Percentiles rank a stretch among this genome's conserved stretches.
These are phyloP conservation scores for Philotrypesis tridentata DNA, from an alignment of 1,140 invertebrate genomes.

Conservation along the genomic window DNA sequence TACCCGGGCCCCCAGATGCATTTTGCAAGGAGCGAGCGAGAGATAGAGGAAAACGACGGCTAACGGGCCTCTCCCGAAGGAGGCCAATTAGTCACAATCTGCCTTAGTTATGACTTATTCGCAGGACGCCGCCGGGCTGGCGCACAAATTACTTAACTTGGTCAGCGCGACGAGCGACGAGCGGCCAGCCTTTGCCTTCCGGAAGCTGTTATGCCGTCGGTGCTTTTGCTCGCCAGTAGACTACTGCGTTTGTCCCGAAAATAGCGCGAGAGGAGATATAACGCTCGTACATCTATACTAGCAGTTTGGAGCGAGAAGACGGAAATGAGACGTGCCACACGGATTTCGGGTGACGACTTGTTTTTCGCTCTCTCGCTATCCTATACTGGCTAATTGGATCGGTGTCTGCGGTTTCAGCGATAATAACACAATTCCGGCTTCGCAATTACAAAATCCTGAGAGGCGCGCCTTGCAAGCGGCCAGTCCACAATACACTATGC, in stretches of 20 bases:
- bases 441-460: too few relatives aligned
- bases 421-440: too few relatives aligned
- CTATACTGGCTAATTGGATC: background rate
- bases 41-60: slow-evolving; percentile 57
- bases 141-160: slow-evolving; percentile 73
- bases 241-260: background rate
- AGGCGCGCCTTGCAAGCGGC: too few relatives aligned
- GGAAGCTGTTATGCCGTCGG: slow-evolving; percentile 57
- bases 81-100: slow-evolving; percentile 72
- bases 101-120: slow-evolving; percentile 73
- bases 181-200: slow-evolving; percentile 46
- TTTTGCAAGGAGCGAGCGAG: too few relatives aligned
- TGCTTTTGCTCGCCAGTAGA: background rate
- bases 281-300: too few relatives aligned
- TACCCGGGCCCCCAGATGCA: background rate
- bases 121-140: slow-evolving; percentile 56
- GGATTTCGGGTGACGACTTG: background rate
- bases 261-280: too few relatives aligned
- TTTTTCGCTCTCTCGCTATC: background rate
- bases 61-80: slow-evolving; percentile 59
- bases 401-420: background rate
- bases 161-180: slow-evolving; percentile 63
- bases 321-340: background rate
- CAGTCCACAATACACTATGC: too few relatives aligned
- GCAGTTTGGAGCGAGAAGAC: background rate